Conservation (phyloP, 2,113 vertebrate genomes). For the Leiothrix lutea region DNA sequence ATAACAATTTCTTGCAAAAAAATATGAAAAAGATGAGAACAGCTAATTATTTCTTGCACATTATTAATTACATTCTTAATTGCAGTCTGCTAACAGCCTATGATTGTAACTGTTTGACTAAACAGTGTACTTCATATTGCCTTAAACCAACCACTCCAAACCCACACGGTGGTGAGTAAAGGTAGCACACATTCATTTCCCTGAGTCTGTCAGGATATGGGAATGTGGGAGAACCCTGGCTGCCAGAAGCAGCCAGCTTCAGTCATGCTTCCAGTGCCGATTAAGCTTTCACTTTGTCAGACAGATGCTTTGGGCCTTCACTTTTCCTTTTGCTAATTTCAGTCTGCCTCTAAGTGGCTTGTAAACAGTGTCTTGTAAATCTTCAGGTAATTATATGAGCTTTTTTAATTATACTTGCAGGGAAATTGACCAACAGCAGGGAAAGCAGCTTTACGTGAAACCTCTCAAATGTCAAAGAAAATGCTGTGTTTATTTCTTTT, state of each 20-base stretch:
- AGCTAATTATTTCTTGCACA: background rate
- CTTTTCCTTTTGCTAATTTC: conserved; percentile 19
- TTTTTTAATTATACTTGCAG: background rate
- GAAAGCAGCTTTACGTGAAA: background rate
- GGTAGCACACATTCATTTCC: rapidly evolving
- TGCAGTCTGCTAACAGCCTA: background rate
- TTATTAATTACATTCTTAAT: background rate
- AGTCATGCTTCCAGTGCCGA: background rate
- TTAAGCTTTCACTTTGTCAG: background rate
- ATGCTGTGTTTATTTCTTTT: background rate
- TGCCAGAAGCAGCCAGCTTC: background rate
- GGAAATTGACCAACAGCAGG: background rate
- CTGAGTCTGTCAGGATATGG: background rate
- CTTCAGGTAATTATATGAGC: background rate
- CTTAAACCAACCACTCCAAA: background rate
- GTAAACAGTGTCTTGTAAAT: conserved; percentile 8
- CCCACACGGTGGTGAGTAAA: background rate
- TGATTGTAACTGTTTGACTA: background rate
- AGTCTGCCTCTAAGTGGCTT: background rate
- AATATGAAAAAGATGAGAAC: background rate
- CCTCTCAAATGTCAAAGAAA: background rate
- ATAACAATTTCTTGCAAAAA: background rate
- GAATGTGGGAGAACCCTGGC: background rate
- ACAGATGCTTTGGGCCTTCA: conserved; percentile 15
- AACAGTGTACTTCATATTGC: background rate